These are phyloP conservation scores for Oostethus manadensis DNA, from an alignment of 2,113 vertebrate genomes.

Conservation along the genomic window DNA sequence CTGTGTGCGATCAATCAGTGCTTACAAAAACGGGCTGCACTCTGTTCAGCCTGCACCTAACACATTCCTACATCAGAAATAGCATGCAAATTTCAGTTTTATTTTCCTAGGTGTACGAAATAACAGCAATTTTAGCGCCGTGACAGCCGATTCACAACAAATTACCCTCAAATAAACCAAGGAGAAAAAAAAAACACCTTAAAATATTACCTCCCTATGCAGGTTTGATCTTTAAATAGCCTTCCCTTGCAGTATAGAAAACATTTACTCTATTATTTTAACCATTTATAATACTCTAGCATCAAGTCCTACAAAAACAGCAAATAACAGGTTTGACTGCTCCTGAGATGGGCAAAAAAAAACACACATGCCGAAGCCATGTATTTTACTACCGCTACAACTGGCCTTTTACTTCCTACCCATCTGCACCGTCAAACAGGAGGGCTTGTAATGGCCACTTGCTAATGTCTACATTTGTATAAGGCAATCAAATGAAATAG, in stretches of 20 bases:
- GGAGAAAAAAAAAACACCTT: neutral
- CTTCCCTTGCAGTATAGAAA: neutral
- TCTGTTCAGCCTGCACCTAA: neutral
- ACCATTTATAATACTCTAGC: neutral
- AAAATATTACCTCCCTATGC: neutral
- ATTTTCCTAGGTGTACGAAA: neutral
- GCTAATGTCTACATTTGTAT: neutral
- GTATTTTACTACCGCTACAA: neutral
- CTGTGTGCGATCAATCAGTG: neutral
- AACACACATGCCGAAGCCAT: neutral
- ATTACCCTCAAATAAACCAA: neutral
- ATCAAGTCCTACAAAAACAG: neutral
- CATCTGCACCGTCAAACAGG: neutral
- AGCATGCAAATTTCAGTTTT: neutral
- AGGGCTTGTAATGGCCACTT: neutral
- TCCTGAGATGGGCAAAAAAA: neutral
- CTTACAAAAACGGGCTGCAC: neutral
- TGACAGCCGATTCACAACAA: neutral
- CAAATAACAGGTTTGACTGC: neutral
- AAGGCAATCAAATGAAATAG: conserved; percentile 2
- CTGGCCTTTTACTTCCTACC: conserved; percentile 1
- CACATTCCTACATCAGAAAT: neutral
- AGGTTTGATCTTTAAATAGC: neutral
- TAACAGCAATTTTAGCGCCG: neutral
- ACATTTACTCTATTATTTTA: neutral